phyloP scores from a whole-genome alignment of 2,113 vertebrate genomes.

The Actenoides lindsayi region DNA sequence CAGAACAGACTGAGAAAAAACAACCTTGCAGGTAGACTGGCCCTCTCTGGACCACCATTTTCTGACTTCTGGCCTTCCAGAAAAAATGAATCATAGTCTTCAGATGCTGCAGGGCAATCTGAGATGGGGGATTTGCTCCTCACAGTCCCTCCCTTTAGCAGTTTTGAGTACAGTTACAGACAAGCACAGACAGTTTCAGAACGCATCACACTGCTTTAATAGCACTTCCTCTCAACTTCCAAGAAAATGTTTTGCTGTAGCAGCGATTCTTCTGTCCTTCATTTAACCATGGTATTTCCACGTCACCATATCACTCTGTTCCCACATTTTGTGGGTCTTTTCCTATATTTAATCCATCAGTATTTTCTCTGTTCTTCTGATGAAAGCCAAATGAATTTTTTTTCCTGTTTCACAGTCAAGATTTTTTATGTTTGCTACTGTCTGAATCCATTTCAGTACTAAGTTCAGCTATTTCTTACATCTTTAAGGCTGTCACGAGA shows the following conservation, averaged over 20 bases:
- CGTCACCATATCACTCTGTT: background rate
- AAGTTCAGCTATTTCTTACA: background rate
- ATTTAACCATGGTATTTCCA: background rate
- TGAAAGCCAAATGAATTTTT: background rate
- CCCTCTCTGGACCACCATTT: background rate
- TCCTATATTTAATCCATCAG: background rate
- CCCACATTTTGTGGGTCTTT: fast-evolving
- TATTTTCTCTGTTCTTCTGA: background rate
- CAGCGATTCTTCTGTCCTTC: background rate
- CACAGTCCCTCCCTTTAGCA: background rate
- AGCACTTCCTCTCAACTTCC: conserved; percentile 38
- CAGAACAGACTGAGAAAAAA: background rate
- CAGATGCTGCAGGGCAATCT: background rate
- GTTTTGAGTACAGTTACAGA: background rate
- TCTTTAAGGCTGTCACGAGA: background rate
- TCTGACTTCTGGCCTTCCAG: background rate
- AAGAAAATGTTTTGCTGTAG: conserved; percentile 31
- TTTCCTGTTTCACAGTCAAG: background rate
- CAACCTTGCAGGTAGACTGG: background rate
- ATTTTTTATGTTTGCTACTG: background rate
- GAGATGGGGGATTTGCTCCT: background rate
- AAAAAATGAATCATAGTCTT: background rate
- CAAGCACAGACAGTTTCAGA: conserved; percentile 35
- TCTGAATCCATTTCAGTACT: background rate
- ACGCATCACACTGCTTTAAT: background rate